Percentiles rank a stretch among this genome's conserved stretches.
Conservation (phyloP, 2,888 invertebrate species). For the Pogonocherus hispidulus region DNA sequence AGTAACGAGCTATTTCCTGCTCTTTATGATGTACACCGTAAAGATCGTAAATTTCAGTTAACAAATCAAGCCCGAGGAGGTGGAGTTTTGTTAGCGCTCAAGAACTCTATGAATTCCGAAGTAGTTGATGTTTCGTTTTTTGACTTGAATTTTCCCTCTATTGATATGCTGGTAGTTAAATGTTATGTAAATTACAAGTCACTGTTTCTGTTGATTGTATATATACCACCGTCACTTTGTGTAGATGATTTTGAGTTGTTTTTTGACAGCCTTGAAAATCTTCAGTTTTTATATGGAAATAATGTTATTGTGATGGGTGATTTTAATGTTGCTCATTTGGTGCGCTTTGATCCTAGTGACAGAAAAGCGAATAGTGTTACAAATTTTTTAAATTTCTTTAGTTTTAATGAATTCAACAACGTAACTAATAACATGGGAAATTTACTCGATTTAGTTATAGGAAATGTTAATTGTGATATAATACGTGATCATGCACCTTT, state of each 20-base stretch:
- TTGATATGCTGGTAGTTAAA: constrained; percentile 12
- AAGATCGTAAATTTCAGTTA: constrained; percentile 11
- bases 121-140: background rate
- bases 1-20: constrained; percentile 21
- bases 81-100: constrained; percentile 23
- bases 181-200: background rate
- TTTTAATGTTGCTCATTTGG: constrained; percentile 14
- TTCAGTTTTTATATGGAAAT: background rate
- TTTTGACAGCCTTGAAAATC: constrained; percentile 2
- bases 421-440: background rate
- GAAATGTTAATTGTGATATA: no score
- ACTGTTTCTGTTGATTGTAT: constrained; percentile 15
- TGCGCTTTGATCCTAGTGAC: background rate
- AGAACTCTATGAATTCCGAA: constrained; percentile 6
- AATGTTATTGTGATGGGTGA: constrained; percentile 22
- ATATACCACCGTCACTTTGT: constrained; percentile 14
- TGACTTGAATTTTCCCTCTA: background rate
- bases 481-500: background rate
- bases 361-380: background rate
- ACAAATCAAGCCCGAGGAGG: background rate
- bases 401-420: background rate
- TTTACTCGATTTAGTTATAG: background rate
- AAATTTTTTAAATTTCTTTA: background rate
- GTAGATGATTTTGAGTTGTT: constrained; percentile 5
- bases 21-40: constrained; percentile 10